These are phyloP conservation scores for Dinoponera quadriceps DNA, from an alignment of 1,140 invertebrate species.

Conservation along the genomic window DNA sequence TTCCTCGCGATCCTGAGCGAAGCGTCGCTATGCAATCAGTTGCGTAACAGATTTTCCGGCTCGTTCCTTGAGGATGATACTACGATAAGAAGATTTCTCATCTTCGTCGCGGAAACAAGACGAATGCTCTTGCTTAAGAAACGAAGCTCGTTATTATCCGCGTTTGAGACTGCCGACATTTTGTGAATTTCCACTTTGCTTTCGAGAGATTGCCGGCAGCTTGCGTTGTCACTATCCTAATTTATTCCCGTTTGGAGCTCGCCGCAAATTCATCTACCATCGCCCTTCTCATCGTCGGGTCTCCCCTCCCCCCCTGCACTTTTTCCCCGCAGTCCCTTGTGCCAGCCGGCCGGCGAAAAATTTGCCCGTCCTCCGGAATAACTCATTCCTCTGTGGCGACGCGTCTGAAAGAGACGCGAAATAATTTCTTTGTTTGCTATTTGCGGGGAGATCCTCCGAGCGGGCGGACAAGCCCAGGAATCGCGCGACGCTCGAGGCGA, in stretches of 20 bases:
- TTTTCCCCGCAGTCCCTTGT: background rate
- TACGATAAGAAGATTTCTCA: conserved; percentile 31
- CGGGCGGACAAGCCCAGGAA: background rate
- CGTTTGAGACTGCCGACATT: conserved; percentile 35
- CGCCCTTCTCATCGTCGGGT: background rate
- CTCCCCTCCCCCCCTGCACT: background rate
- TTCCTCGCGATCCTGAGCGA: background rate
- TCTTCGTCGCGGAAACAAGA: conserved; percentile 1
- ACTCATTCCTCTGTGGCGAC: conserved; percentile 32
- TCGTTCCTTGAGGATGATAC: conserved; percentile 17
- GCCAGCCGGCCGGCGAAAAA: conserved; percentile 2
- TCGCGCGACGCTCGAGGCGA: conserved; percentile 9
- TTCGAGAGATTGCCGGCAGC: conserved; percentile 29
- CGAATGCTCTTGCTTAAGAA: conserved; percentile 26
- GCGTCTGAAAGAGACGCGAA: conserved; percentile 29
- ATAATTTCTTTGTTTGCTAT: conserved; percentile 53
- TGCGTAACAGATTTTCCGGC: conserved; percentile 17
- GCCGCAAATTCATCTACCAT: conserved; percentile 8
- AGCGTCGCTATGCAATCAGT: background rate
- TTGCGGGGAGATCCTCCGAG: background rate
- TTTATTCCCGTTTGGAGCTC: conserved; percentile 43
- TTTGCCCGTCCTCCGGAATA: conserved; percentile 39
- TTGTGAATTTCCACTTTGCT: conserved; percentile 42
- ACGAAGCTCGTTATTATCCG: conserved; percentile 44
- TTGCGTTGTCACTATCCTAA: conserved; percentile 41